phyloP scores from a whole-genome alignment of 92 coral and sea anemone species.

The Paramuricea clavata region DNA sequence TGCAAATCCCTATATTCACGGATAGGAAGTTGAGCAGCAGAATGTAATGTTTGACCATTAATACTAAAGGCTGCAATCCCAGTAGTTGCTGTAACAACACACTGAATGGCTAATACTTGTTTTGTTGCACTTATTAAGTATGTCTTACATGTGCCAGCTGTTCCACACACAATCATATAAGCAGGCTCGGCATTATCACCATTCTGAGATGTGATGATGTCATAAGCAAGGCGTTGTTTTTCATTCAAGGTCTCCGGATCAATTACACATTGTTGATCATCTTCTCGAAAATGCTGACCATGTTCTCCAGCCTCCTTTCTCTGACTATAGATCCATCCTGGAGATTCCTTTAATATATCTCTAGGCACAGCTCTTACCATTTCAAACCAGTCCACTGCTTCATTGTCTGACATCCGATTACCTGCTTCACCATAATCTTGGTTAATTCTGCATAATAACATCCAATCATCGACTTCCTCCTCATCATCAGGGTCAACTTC shows the following conservation, averaged over 20 bases:
- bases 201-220: constrained; percentile 30
- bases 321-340: constrained; percentile 1
- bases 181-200: not conserved
- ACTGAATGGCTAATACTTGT: constrained; percentile 30
- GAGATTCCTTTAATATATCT: constrained; percentile 48
- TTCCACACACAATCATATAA: constrained; percentile 24
- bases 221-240: constrained; percentile 68
- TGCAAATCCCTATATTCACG: constrained; percentile 48
- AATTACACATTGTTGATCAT: constrained; percentile 19
- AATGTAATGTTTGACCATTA: constrained; percentile 14
- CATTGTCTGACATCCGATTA: too few species aligned
- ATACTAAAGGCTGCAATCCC: constrained; percentile 56
- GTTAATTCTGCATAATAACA: too few species aligned
- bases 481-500: too few species aligned
- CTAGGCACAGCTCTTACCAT: constrained; percentile 37
- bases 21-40: constrained; percentile 31
- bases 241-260: constrained; percentile 63
- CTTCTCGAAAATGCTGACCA: constrained; percentile 9
- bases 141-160: constrained; percentile 16
- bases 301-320: not conserved
- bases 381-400: constrained; percentile 66
- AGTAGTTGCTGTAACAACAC: constrained; percentile 48
- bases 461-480: too few species aligned
- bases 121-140: constrained; percentile 56
- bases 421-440: too few species aligned